Evolutionary conservation across 2,797 vertebrate species (phyloP), one percentile per base, ranked within the genome.

Genomic region (Onychomys arenicola): DNA sequence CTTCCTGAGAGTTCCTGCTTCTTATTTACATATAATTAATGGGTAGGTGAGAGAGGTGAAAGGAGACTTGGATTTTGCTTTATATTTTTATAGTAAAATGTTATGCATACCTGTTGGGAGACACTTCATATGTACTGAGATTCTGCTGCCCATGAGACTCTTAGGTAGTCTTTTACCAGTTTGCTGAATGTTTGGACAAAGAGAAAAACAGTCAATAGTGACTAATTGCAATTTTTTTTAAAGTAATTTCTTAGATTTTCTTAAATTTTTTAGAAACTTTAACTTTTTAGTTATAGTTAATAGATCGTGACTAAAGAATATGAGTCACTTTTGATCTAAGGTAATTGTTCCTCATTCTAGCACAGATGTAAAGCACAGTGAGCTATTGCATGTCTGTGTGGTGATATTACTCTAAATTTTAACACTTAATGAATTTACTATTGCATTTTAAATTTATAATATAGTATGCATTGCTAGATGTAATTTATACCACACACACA

Each of bases 1-100:
- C 40, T 29, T 32, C 43, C 61, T 67, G 43, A 46, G 40, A 2
- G 34, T 46, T 85, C 29, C 43, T 9, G 46, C 29, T 65, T 23
- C 29, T 23, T 40, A 21, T 43, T 63, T 37, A 37, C 16, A 63
- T 32, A 34, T 4, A 85, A 1, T 49, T 40, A 46, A 6, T 17
- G 82, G 17, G 5, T 1, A 3, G 9, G 5, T 43, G 14, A 17
- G 40, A 23, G 10, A 4, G 2, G 21, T 14, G 5, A 2, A 21
- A 23, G 40, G 21, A 40, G 81, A 32, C 61, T 43, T 90, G 25
- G 65, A 52, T 67, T 88, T 92, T 84, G 40, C 69, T 81, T 80
- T 69, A n/a, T 76, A 23, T 49, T 57, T 93, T 57, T 71, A 34
- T 21, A 65, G 5, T 88, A 73, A 93, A 92, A 86, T 5, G 2